Percentiles rank a stretch among this genome's conserved stretches.
phyloP scores from a whole-genome alignment of 2,797 vertebrate genomes.

The Melanotaenia maccullochi region DNA sequence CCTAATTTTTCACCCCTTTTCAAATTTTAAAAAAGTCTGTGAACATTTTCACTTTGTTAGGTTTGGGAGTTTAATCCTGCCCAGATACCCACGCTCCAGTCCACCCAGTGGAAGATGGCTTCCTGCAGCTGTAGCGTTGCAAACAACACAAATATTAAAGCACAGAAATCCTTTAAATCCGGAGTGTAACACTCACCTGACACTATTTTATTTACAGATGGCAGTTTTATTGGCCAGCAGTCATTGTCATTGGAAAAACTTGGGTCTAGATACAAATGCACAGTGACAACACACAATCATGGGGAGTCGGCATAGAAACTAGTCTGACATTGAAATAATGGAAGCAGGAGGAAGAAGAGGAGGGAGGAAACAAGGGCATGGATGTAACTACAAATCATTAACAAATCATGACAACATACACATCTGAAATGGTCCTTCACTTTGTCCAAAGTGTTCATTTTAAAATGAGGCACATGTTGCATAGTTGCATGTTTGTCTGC shows the following conservation, averaged over 20 bases:
- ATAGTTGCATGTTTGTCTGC: too few relatives aligned
- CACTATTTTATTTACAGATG: conserved; percentile 58
- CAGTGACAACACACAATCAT: conserved; percentile 3
- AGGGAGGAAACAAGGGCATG: conserved; percentile 1
- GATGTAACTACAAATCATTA: not conserved
- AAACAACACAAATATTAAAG: conserved; percentile 10
- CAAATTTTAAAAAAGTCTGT: conserved; percentile 20
- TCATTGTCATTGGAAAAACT: conserved; percentile 35
- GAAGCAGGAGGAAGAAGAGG: conserved; percentile 17
- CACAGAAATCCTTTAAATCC: conserved; percentile 54
- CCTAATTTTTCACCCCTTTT: conserved; percentile 23
- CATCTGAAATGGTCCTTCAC: not conserved
- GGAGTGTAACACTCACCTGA: conserved; percentile 53
- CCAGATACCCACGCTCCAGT: conserved; percentile 6
- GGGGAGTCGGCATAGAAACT: conserved; percentile 22
- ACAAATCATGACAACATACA: conserved; percentile 3
- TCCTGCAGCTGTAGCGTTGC: not conserved
- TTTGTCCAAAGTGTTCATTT: not conserved
- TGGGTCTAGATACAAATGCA: conserved; percentile 18
- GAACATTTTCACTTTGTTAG: conserved; percentile 26
- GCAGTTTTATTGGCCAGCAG: conserved; percentile 54
- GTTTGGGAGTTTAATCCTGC: conserved; percentile 26
- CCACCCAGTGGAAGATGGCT: conserved; percentile 7
- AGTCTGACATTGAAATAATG: conserved; percentile 11
- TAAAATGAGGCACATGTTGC: too few relatives aligned